Evolutionary conservation across 2,888 invertebrate genomes (phyloP), one percentile per base, ranked within the genome.

Genomic region (Callyntrura sp.): DNA sequence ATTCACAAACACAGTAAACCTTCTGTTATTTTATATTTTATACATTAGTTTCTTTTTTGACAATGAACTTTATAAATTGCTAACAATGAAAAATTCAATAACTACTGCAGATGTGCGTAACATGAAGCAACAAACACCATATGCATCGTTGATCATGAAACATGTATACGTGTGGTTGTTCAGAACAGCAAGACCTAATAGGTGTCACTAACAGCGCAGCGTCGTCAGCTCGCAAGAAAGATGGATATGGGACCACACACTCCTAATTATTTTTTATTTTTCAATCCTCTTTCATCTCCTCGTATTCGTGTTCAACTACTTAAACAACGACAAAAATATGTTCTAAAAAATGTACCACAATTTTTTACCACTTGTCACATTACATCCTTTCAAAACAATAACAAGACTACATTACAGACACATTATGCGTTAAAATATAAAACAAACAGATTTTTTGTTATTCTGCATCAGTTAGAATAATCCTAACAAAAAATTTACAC

Each of bases 291-390:
- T 5, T 23, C n/a, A 23, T 73, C 48, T 73, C 28, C 2, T 51
- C 28, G n/a, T 28, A 8, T 51, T n/a, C n/a, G 11, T 6, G 43
- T 81, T 20, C 25, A 81, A 35, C 25, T 51, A 11, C 51, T 45
- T 4, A 60, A 60, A 68, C 28, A 73, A 73, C 6, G 12, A 20
- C 51, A 73, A 45, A 45, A 43, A 79, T 60, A n/a, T n/a, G n/a
- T n/a, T 5, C 35, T 79, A 45, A 81, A 81, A 81, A 14, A 28
- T 17, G 43, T 35, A 23, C 57, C 79, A 43, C 81, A 20, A 65
- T 83, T 60, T 68, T 83, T 45, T 83, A 73, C 48, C 73, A 73
- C 62, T 65, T 83, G 82, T 83, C 82, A 65, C 82, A 83, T 83
- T 83, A 51, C 82, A 83, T 48, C 25, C 51, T 65, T 68, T 51